phyloP scores from a whole-genome alignment of 2,888 invertebrate species.

The Noctua fimbriata region DNA sequence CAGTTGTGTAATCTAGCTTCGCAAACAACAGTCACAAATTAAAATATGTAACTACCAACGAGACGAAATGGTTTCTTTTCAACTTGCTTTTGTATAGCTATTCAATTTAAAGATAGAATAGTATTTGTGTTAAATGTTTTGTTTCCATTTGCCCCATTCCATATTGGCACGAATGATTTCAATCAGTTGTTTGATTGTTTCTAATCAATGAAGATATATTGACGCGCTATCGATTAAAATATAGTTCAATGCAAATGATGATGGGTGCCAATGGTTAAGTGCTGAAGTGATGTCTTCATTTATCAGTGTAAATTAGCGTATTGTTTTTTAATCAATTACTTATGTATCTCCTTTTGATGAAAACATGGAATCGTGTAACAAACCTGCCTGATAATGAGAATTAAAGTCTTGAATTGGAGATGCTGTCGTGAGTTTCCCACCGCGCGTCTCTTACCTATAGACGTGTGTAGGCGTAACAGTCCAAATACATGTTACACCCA shows the following conservation, averaged over 20 bases:
- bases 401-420: not conserved
- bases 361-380: not conserved
- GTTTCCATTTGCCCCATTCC: constrained; percentile 20
- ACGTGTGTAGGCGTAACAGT: not conserved
- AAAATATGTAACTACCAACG: constrained; percentile 7
- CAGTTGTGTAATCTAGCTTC: constrained; percentile 31
- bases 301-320: constrained; percentile 5
- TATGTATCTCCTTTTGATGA: not conserved
- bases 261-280: constrained; percentile 16
- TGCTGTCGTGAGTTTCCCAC: not conserved
- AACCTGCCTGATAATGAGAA: not conserved
- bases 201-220: constrained; percentile 54
- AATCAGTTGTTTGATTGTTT: constrained; percentile 53
- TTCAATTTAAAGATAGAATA: not conserved
- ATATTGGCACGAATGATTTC: constrained; percentile 43
- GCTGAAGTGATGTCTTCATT: constrained; percentile 15
- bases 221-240: constrained; percentile 34
- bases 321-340: not conserved
- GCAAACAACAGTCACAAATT: constrained; percentile 20
- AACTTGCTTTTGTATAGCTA: constrained; percentile 4
- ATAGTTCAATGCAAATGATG: constrained; percentile 22
- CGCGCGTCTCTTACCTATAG: not conserved
- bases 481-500: not conserved
- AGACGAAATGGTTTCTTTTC: constrained; percentile 9
- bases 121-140: constrained; percentile 24